Evolutionary conservation across 2,113 vertebrate genomes (phyloP).

Genomic region (Myotis lucifugus): DNA sequence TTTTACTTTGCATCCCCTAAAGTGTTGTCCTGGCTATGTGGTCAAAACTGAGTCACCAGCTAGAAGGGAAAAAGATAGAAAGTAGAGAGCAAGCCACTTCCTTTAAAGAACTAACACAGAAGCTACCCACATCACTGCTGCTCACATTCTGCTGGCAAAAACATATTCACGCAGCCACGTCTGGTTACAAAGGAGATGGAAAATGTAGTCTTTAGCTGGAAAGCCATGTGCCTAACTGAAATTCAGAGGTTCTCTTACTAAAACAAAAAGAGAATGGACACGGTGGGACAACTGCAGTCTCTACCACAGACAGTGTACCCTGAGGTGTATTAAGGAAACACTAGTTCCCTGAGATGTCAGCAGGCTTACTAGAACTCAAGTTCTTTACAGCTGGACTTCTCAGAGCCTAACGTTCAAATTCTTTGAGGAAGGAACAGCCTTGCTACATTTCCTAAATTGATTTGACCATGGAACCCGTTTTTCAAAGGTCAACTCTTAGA

Average conservation of each 20-base stretch:
- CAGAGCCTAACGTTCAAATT: neutral
- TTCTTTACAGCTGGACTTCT: neutral
- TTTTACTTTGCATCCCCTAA: neutral
- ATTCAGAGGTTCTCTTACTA: neutral
- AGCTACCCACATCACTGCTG: neutral
- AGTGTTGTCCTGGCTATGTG: neutral
- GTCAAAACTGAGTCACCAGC: neutral
- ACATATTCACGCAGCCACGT: neutral
- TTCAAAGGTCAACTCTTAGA: neutral
- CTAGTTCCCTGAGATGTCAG: neutral
- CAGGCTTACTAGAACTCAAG: neutral
- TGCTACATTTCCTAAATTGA: neutral
- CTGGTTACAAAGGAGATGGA: neutral
- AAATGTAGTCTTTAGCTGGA: neutral
- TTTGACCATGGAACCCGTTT: neutral
- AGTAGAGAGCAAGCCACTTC: neutral
- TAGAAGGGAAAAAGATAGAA: neutral
- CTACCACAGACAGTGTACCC: neutral
- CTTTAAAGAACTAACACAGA: neutral
- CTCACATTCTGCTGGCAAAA: neutral
- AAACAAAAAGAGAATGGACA: neutral
- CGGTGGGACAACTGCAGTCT: neutral
- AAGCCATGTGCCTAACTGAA: neutral
- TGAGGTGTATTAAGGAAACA: neutral
- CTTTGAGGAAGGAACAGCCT: neutral